These are phyloP conservation scores for Oxyura jamaicensis DNA, from an alignment of 2,113 vertebrate genomes.

Conservation along the genomic window DNA sequence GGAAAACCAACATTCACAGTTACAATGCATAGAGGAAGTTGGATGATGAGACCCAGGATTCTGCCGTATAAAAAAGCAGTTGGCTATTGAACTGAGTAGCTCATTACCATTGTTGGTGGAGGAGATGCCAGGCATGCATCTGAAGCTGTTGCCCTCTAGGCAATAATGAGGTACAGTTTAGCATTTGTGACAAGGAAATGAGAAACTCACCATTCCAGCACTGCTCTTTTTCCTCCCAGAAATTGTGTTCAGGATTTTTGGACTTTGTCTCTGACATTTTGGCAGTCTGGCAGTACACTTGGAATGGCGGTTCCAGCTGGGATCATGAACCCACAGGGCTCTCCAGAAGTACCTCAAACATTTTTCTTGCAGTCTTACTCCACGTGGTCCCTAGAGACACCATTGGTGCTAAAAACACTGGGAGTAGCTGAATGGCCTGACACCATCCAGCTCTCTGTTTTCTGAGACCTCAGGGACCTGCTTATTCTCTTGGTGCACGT, in stretches of 20 bases:
- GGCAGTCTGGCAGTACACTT: not conserved
- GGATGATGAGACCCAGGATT: not conserved
- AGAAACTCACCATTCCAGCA: not conserved
- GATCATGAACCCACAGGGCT: not conserved
- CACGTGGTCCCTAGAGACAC: not conserved
- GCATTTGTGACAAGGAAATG: not conserved
- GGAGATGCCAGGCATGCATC: not conserved
- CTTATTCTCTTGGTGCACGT: not conserved
- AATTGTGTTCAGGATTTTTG: not conserved
- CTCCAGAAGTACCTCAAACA: not conserved
- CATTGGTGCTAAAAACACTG: not conserved
- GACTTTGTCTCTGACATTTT: not conserved
- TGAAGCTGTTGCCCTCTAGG: not conserved
- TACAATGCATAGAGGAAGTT: not conserved
- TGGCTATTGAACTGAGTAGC: not conserved
- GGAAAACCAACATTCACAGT: not conserved
- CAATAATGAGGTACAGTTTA: not conserved
- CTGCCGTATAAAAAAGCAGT: not conserved
- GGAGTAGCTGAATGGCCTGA: not conserved
- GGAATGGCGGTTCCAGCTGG: not conserved
- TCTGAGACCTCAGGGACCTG: not conserved
- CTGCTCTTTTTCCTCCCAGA: not conserved
- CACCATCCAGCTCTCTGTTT: not conserved
- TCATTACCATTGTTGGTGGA: rapidly evolving
- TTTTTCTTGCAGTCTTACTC: not conserved